Percentiles rank a stretch among this genome's conserved stretches.
Evolutionary conservation across 2,797 vertebrate genomes (phyloP).

Genomic region (Denticeps clupeoides): DNA sequence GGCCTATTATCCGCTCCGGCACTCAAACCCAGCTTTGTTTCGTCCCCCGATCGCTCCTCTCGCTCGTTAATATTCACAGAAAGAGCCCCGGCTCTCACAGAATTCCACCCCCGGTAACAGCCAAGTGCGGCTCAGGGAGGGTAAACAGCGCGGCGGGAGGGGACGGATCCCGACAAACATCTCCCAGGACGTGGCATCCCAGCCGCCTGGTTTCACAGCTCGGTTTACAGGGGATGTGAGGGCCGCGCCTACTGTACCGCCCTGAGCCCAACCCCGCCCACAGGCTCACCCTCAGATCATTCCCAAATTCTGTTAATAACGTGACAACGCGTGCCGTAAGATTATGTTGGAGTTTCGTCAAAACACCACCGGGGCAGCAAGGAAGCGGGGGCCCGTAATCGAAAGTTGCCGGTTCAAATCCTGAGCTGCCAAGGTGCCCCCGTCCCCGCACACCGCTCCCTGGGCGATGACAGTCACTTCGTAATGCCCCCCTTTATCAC

Average conservation of each 20-base stretch:
- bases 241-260: background rate
- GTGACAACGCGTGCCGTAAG: too few species aligned
- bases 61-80: constrained; percentile 72
- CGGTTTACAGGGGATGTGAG: constrained; percentile 45
- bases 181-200: constrained; percentile 54
- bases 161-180: constrained; percentile 59
- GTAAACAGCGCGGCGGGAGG: constrained; percentile 58
- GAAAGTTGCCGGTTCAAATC: too few species aligned
- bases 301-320: too few species aligned
- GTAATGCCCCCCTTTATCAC: too few species aligned
- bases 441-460: too few species aligned
- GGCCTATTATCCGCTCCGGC: constrained; percentile 55
- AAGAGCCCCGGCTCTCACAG: constrained; percentile 61
- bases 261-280: background rate
- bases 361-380: too few species aligned
- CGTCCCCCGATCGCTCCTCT: constrained; percentile 48
- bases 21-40: constrained; percentile 60
- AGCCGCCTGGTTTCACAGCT: constrained; percentile 43
- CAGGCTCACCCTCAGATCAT: background rate
- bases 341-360: too few species aligned
- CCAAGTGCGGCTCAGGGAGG: constrained; percentile 59
- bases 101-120: constrained; percentile 51
- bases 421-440: too few species aligned
- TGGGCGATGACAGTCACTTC: too few species aligned
- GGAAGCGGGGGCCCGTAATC: too few species aligned